phyloP scores from a whole-genome alignment of 2,113 vertebrate species.

The Prinia subflava region DNA sequence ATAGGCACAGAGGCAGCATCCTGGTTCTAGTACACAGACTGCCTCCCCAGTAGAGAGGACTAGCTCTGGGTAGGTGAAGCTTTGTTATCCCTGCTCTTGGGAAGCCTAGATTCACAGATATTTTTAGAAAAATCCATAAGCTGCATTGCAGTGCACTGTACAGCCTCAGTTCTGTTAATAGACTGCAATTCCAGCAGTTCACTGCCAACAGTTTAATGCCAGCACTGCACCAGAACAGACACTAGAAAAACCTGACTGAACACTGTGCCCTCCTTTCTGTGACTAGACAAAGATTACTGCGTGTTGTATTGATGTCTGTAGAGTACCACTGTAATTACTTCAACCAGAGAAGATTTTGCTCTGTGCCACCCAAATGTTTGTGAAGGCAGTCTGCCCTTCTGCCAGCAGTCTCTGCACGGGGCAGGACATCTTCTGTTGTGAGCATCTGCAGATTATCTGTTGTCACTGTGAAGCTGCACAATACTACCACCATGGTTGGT shows the following conservation, averaged over 20 bases:
- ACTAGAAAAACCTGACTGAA: background rate
- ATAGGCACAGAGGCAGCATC: background rate
- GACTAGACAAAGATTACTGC: background rate
- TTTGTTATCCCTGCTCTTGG: background rate
- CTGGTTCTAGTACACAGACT: background rate
- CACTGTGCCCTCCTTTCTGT: background rate
- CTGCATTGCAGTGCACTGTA: background rate
- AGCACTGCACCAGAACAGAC: background rate
- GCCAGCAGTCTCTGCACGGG: background rate
- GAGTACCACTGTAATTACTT: background rate
- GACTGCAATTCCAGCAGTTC: background rate
- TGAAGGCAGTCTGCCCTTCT: background rate
- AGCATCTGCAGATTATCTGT: background rate
- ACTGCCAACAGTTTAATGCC: background rate
- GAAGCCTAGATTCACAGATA: background rate
- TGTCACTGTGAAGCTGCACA: background rate
- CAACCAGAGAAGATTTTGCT: background rate
- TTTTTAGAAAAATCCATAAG: slow-evolving; percentile 10
- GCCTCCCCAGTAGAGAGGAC: background rate
- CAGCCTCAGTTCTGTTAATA: background rate
- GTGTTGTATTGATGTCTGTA: background rate
- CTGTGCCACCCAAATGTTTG: background rate
- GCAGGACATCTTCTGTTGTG: background rate
- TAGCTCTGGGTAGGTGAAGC: background rate
- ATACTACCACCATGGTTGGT: rapidly evolving